Evolutionary conservation across 2,888 invertebrate genomes (phyloP), one percentile per base, ranked within the genome.

Genomic region (Drosophila mimica): DNA sequence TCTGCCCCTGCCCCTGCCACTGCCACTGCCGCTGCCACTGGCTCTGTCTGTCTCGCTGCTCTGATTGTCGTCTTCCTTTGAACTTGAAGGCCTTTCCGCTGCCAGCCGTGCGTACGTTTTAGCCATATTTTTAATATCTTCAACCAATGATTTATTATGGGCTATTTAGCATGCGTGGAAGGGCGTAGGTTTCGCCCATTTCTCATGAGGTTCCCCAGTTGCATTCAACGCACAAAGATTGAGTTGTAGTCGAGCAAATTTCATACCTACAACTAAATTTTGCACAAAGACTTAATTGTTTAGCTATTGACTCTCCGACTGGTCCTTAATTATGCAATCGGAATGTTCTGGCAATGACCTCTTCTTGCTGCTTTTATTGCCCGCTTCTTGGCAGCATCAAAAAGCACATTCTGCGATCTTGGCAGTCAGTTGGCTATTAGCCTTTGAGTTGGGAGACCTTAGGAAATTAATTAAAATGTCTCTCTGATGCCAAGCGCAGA

Each of bases 51-150:
- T 62, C 46, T 30, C 56, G 65, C 48, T 65, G 84, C 79, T 77
- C 70, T 86, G 84, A 85, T 88, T 88, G 79, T 74, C 75, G 74
- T 69, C 46, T 69, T 66, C 59, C 56, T 88, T 84, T 83, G 83
- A 88, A 79, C 85, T 83, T 78, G 60, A 79, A 62, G 65, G 70
- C 56, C 74, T 38, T 54, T 61, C 59, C 68, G 71, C 62, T 73
- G 73, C 51, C 75, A 76, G 56, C 65, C 60, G 74, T 67, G 64
- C 59, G 60, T 66, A 46, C 17, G n/a, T 20, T 43, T 30, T 61
- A 76, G 64, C 71, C 53, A 58, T 58, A 57, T 48, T 53, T 66
- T 74, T 63, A 65, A 76, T 71, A 67, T 60, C 66, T 68, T 77
- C 74, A 53, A 70, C 52, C 62, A 65, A 86, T 88, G 88, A 84